phyloP scores from a whole-genome alignment of 2,797 vertebrate species.

The Catharus ustulatus region DNA sequence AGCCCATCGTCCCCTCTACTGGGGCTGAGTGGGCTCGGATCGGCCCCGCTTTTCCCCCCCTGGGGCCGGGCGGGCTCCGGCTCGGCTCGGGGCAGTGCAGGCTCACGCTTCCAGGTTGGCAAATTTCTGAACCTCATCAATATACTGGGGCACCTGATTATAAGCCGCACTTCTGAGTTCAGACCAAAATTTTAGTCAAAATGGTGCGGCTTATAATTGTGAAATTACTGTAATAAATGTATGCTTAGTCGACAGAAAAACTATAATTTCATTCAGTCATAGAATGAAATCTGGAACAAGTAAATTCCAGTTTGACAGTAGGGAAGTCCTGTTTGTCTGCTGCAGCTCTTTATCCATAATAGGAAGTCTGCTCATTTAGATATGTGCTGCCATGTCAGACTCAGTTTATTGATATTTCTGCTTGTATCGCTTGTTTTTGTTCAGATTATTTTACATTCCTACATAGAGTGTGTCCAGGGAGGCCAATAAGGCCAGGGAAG shows the following conservation, averaged over 20 bases:
- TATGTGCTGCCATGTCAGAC: not conserved
- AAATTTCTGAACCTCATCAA: too few species aligned
- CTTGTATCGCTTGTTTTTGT: not conserved
- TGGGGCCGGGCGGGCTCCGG: too few species aligned
- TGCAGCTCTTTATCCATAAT: not conserved
- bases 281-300: not conserved
- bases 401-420: not conserved
- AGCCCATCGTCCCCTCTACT: too few species aligned
- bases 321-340: not conserved
- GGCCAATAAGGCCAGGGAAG: not conserved
- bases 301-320: not conserved
- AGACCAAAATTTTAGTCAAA: too few species aligned
- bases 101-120: too few species aligned
- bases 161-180: too few species aligned
- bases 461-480: not conserved
- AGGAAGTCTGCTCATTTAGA: not conserved
- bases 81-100: too few species aligned
- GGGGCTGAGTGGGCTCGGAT: too few species aligned
- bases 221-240: not conserved
- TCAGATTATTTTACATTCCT: not conserved
- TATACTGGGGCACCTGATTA: too few species aligned
- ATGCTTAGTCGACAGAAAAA: not conserved
- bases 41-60: too few species aligned
- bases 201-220: too few species aligned
- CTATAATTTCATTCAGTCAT: not conserved